phyloP scores from a whole-genome alignment of 2,113 vertebrate species.

The Brachirus orientalis region DNA sequence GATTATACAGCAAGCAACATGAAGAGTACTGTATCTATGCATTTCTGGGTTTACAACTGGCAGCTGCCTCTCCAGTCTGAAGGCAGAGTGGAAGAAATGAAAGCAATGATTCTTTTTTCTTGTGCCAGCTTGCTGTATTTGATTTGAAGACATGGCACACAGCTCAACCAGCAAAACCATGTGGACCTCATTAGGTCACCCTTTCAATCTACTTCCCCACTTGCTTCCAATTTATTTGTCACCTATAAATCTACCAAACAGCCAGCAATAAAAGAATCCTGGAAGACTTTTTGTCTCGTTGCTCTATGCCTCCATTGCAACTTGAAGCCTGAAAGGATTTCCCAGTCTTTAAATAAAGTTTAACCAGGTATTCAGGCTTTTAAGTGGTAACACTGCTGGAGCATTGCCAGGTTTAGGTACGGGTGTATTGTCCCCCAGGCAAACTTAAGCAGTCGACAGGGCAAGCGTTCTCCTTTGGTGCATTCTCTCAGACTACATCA shows the following conservation, averaged over 20 bases:
- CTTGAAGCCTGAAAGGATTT: slow-evolving; percentile 30
- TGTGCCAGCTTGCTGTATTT: slow-evolving; percentile 74
- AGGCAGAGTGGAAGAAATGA: slow-evolving; percentile 34
- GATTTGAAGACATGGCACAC: slow-evolving; percentile 54
- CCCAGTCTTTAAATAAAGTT: slow-evolving; percentile 43
- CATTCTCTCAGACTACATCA: slow-evolving; percentile 49
- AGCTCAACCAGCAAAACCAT: slow-evolving; percentile 68
- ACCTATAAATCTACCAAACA: slow-evolving; percentile 52
- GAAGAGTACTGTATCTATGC: slow-evolving; percentile 25
- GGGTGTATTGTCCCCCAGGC: slow-evolving; percentile 14
- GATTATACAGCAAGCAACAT: slow-evolving; percentile 50
- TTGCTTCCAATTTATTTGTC: slow-evolving; percentile 41
- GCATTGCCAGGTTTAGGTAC: slow-evolving; percentile 13
- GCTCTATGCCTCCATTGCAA: slow-evolving; percentile 31
- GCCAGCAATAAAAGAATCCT: slow-evolving; percentile 37
- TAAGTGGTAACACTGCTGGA: slow-evolving; percentile 38
- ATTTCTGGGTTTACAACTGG: slow-evolving; percentile 64
- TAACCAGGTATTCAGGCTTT: slow-evolving; percentile 42
- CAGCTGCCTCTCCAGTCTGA: slow-evolving; percentile 56
- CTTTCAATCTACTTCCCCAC: slow-evolving; percentile 25
- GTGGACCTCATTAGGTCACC: slow-evolving; percentile 66
- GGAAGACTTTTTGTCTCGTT: slow-evolving; percentile 34
- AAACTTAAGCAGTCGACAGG: slow-evolving; percentile 22
- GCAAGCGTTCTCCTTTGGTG: slow-evolving; percentile 29
- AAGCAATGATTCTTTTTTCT: slow-evolving; percentile 69